Evolutionary conservation across 2,888 invertebrate genomes (phyloP).

Genomic region (Plagodis pulveraria): DNA sequence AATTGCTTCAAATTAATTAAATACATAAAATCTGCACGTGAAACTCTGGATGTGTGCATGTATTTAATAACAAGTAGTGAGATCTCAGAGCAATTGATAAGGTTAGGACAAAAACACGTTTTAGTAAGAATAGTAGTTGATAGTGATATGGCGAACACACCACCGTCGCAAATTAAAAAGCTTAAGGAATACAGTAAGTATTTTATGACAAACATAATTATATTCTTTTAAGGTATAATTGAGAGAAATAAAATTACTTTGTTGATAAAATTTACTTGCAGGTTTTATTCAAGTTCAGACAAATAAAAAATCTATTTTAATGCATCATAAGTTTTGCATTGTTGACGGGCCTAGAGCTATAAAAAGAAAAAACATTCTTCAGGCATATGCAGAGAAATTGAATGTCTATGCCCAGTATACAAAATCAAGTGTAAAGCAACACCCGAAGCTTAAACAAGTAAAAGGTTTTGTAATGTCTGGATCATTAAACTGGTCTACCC

Average conservation of each 20-base stretch:
- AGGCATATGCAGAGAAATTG: conserved; percentile 71
- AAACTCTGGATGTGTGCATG: conserved; percentile 80
- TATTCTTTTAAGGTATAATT: too few relatives aligned
- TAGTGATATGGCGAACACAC: conserved; percentile 77
- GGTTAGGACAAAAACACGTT: conserved; percentile 76
- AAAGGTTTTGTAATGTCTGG: conserved; percentile 87
- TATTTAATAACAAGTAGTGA: conserved; percentile 79
- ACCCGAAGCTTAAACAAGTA: conserved; percentile 52
- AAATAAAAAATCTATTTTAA: conserved; percentile 82
- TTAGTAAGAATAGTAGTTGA: conserved; percentile 78
- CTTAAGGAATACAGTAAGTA: conserved; percentile 77
- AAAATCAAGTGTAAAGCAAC: conserved; percentile 47
- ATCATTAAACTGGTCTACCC: conserved; percentile 91
- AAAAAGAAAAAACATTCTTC: conserved; percentile 67
- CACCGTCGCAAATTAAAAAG: conserved; percentile 77
- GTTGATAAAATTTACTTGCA: conserved; percentile 36
- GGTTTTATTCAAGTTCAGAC: conserved; percentile 80
- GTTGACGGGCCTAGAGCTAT: conserved; percentile 85
- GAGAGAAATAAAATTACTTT: too few relatives aligned
- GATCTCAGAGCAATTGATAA: conserved; percentile 76
- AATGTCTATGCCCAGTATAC: conserved; percentile 66
- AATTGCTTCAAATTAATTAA: conserved; percentile 78
- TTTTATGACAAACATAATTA: not conserved
- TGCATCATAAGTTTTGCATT: conserved; percentile 93
- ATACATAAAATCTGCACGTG: conserved; percentile 77